Conservation (phyloP, 2,888 invertebrate genomes). For the Euzophera pinguis region DNA sequence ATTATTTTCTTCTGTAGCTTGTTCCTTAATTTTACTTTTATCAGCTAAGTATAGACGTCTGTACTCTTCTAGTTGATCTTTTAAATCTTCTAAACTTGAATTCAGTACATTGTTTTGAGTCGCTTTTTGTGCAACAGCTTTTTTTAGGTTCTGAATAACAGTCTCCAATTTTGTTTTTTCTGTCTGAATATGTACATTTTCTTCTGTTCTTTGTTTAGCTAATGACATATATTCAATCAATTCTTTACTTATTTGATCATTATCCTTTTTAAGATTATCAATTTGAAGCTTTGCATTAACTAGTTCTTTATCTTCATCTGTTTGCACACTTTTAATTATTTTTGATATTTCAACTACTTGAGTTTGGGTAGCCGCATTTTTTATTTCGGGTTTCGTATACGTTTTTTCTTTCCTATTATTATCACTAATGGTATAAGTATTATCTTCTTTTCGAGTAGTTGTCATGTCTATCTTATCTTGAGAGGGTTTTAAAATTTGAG, state of each 20-base stretch:
- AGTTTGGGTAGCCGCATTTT: constrained; percentile 44
- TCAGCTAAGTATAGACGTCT: constrained; percentile 37
- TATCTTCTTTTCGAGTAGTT: constrained; percentile 16
- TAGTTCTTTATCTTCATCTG: constrained; percentile 37
- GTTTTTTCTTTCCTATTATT: not conserved
- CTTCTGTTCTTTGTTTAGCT: constrained; percentile 52
- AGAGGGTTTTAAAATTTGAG: constrained; percentile 38
- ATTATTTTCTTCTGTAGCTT: constrained; percentile 62
- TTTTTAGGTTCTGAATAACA: constrained; percentile 46
- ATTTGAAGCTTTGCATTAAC: constrained; percentile 33
- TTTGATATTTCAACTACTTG: constrained; percentile 22
- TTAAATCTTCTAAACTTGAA: constrained; percentile 37
- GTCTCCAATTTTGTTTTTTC: constrained; percentile 53
- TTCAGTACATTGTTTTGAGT: constrained; percentile 38
- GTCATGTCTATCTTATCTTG: constrained; percentile 20
- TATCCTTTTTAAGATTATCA: constrained; percentile 32
- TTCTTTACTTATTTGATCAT: constrained; percentile 46
- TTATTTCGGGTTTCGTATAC: not conserved
- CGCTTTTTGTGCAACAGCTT: constrained; percentile 50
- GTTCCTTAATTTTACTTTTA: constrained; percentile 38
- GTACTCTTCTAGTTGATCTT: constrained; percentile 37
- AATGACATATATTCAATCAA: constrained; percentile 50
- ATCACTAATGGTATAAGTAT: constrained; percentile 1
- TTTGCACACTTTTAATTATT: constrained; percentile 43
- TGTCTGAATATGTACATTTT: constrained; percentile 49